Evolutionary conservation across 2,113 vertebrate species (phyloP).

Genomic region (Tenebrosternarchus preto): DNA sequence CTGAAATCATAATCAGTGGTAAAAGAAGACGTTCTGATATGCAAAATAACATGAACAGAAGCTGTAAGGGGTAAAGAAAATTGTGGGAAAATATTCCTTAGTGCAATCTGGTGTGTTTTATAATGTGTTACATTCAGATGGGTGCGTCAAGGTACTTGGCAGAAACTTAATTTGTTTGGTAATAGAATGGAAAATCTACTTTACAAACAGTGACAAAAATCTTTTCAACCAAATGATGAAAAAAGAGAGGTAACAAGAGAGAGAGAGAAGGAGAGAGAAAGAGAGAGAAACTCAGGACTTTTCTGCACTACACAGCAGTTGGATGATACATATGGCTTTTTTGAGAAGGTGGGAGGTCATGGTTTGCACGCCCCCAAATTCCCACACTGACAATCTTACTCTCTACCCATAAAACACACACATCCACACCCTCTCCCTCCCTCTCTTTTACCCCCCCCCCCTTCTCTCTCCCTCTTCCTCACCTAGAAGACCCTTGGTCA

Average conservation of each 20-base stretch:
- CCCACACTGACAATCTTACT: conserved; percentile 67
- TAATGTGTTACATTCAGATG: neutral
- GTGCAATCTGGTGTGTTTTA: neutral
- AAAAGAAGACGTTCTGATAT: neutral
- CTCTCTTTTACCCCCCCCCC: too few species aligned
- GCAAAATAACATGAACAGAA: neutral
- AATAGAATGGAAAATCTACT: neutral
- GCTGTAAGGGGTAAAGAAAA: neutral
- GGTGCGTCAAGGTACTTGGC: neutral
- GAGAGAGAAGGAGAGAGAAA: conserved; percentile 42
- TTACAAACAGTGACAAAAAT: neutral
- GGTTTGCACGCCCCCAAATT: conserved; percentile 60
- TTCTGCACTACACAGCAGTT: conserved; percentile 61
- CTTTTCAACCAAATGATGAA: neutral
- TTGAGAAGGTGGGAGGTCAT: conserved; percentile 70
- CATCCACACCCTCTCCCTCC: neutral
- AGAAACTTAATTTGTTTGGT: too few species aligned
- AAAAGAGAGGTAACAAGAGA: conserved; percentile 51
- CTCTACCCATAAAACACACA: conserved; percentile 57
- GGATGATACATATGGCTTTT: conserved; percentile 66
- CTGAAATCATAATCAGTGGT: neutral
- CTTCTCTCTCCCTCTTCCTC: conserved; percentile 24
- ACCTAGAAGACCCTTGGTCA: conserved; percentile 39
- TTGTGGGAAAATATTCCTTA: too few species aligned
- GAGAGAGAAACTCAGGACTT: conserved; percentile 22